Percentiles rank a stretch among this genome's conserved stretches.
Conservation (phyloP, 1,140 invertebrate species). For the Lepeophtheirus salmonis region DNA sequence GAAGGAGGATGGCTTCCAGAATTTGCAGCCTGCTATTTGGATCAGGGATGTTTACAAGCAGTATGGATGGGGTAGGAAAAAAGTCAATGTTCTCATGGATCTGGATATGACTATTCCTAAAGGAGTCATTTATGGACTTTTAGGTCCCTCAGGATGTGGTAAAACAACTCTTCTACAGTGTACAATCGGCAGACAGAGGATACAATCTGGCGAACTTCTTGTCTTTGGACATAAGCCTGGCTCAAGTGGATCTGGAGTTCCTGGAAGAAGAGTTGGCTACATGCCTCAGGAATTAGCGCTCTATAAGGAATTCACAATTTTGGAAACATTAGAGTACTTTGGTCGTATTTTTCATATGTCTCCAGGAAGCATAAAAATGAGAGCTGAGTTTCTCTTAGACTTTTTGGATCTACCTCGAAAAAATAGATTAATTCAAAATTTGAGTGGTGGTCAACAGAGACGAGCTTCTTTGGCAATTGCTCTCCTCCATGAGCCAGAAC, state of each 20-base stretch:
- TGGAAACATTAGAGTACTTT: slow-evolving; percentile 87
- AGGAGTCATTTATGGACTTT: slow-evolving; percentile 68
- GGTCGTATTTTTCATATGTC: slow-evolving; percentile 87
- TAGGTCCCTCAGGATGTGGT: slow-evolving; percentile 64
- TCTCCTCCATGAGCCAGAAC: slow-evolving; percentile 72
- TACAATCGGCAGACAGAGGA: slow-evolving; percentile 56
- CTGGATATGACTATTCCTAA: slow-evolving; percentile 76
- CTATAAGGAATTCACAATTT: slow-evolving; percentile 82
- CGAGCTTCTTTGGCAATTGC: slow-evolving; percentile 79
- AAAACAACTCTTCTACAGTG: slow-evolving; percentile 70
- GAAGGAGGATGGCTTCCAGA: slow-evolving; percentile 24
- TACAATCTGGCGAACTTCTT: slow-evolving; percentile 65
- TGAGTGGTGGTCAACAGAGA: slow-evolving; percentile 79
- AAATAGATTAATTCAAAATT: slow-evolving; percentile 63
- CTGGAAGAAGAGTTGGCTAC: slow-evolving; percentile 59
- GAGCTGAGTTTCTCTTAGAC: slow-evolving; percentile 65
- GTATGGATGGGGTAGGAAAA: slow-evolving; percentile 61
- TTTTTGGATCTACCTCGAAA: slow-evolving; percentile 71
- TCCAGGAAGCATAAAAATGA: slow-evolving; percentile 50
- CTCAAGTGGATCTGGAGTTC: slow-evolving; percentile 50
- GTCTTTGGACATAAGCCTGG: slow-evolving; percentile 66
- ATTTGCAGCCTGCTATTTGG: slow-evolving; percentile 47
- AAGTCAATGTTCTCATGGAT: slow-evolving; percentile 59
- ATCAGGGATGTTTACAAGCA: slow-evolving; percentile 63
- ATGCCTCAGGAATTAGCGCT: slow-evolving; percentile 86